These are phyloP conservation scores for Myzus persicae DNA, from an alignment of 1,140 invertebrate species.

Conservation along the genomic window DNA sequence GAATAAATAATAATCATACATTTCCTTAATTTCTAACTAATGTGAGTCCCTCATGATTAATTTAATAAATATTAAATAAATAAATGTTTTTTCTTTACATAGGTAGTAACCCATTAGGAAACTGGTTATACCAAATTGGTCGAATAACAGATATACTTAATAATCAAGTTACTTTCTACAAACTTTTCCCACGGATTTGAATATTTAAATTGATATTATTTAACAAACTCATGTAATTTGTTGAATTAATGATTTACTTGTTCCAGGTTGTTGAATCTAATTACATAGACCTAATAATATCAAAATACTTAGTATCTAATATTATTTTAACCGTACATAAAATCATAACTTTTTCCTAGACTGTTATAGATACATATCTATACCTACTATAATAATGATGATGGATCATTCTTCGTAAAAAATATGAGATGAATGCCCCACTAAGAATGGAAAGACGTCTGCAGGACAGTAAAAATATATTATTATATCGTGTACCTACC, in stretches of 20 bases:
- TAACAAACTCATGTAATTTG: neutral
- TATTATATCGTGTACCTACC: neutral
- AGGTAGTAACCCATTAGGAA: neutral
- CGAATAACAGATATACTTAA: neutral
- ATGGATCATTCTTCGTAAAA: neutral
- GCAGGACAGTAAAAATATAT: neutral
- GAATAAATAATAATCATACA: neutral
- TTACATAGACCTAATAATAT: neutral
- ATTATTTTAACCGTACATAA: neutral
- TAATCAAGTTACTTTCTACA: neutral
- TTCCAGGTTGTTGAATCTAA: neutral
- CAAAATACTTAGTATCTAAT: neutral
- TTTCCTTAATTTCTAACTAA: neutral
- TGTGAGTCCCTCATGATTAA: neutral
- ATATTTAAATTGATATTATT: neutral
- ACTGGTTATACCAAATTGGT: constrained; percentile 10
- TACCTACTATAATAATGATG: neutral
- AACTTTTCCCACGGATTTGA: neutral
- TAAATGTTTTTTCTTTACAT: neutral
- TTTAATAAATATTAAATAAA: constrained; percentile 27
- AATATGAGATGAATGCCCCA: neutral
- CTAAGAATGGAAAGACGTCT: neutral
- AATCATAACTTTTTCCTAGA: neutral
- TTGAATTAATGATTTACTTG: neutral
- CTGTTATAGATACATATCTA: neutral